These are phyloP conservation scores for Tuta absoluta DNA, from an alignment of 2,888 invertebrate species.

Conservation along the genomic window DNA sequence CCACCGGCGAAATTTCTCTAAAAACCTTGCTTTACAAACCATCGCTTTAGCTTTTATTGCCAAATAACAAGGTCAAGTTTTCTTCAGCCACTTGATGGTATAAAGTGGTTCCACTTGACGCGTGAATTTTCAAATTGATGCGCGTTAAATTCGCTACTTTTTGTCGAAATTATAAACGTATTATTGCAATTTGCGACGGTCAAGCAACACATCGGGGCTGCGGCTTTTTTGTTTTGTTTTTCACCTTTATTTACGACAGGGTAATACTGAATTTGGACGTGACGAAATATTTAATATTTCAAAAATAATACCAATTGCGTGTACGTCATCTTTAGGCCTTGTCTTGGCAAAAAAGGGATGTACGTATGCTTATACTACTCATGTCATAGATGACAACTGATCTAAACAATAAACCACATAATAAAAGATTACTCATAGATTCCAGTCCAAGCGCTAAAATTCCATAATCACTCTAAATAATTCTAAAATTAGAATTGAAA, in stretches of 20 bases:
- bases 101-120: constrained; percentile 16
- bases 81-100: background rate
- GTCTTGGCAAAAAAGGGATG: background rate
- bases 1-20: constrained; percentile 46
- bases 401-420: background rate
- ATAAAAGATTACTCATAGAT: too few relatives aligned
- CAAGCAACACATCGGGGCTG: constrained; percentile 6
- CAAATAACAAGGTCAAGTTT: background rate
- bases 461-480: background rate
- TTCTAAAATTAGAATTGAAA: constrained; percentile 24
- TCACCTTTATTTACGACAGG: constrained; percentile 12
- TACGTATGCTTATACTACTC: background rate
- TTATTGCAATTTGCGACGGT: constrained; percentile 49
- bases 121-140: constrained; percentile 58
- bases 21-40: constrained; percentile 5
- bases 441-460: background rate
- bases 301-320: background rate
- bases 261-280: constrained; percentile 13
- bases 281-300: background rate
- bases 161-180: constrained; percentile 63
- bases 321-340: too few relatives aligned
- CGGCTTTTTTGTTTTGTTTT: constrained; percentile 13
- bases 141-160: constrained; percentile 63
- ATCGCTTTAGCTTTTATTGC: background rate
- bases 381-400: background rate